phyloP scores from a whole-genome alignment of 2,888 invertebrate genomes.

The Tenthredo scrophulariae region DNA sequence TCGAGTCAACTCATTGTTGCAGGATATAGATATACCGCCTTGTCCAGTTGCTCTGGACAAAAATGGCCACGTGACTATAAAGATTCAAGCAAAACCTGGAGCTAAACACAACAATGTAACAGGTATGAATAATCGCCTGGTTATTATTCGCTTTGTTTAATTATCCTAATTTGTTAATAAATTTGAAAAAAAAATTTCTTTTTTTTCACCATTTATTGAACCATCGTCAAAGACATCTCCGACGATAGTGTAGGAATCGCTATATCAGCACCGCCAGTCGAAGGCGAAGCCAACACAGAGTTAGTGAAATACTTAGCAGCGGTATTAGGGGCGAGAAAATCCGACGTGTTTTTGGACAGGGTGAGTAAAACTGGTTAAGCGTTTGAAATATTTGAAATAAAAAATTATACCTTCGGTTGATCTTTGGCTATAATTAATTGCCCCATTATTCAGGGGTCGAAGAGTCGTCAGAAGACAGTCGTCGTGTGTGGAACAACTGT shows the following conservation, averaged over 20 bases:
- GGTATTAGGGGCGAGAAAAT: conserved; percentile 85
- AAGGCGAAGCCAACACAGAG: conserved; percentile 90
- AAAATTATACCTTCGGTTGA: background rate
- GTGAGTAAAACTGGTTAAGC: conserved; percentile 72
- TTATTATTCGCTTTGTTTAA: background rate
- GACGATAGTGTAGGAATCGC: conserved; percentile 86
- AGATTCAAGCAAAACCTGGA: conserved; percentile 87
- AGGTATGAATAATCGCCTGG: conserved; percentile 73
- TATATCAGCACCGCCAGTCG: conserved; percentile 89
- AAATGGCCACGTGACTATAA: conserved; percentile 82
- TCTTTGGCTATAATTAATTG: background rate
- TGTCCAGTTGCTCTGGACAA: conserved; percentile 80
- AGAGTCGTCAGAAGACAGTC: conserved; percentile 81
- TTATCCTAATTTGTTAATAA: conserved; percentile 12
- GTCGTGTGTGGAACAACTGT: conserved; percentile 79
- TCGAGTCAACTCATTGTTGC: conserved; percentile 54
- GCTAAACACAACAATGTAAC: conserved; percentile 86
- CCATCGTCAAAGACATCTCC: conserved; percentile 77
- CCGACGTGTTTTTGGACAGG: conserved; percentile 84
- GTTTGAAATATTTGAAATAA: background rate
- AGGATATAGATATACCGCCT: conserved; percentile 57
- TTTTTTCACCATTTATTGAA: conserved; percentile 49
- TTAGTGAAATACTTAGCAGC: conserved; percentile 86
- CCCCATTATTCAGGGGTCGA: conserved; percentile 78
- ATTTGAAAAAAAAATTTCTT: background rate